Percentiles rank a stretch among this genome's conserved stretches.
These are phyloP conservation scores for Zaprionus taronus DNA, from an alignment of 1,140 invertebrate genomes.

Conservation along the genomic window DNA sequence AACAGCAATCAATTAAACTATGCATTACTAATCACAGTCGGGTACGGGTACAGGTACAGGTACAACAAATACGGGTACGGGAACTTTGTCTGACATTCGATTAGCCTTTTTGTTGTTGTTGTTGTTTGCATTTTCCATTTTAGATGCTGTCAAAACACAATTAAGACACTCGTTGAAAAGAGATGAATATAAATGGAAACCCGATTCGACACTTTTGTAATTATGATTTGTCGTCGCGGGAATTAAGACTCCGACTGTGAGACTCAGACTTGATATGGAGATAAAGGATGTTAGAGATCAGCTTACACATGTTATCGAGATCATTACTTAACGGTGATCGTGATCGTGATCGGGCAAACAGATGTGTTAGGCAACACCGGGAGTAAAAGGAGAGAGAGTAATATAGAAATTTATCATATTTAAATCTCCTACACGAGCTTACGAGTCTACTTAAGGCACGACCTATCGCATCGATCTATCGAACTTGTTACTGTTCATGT, in stretches of 20 bases:
- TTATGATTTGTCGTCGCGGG: constrained; percentile 1
- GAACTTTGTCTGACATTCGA: not conserved
- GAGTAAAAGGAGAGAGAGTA: not conserved
- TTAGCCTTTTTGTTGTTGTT: not conserved
- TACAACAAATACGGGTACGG: not conserved
- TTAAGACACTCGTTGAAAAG: not conserved
- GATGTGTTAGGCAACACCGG: not conserved
- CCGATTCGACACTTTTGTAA: constrained; percentile 2
- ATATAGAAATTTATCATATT: not conserved
- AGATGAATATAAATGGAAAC: constrained; percentile 4
- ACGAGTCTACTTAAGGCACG: not conserved
- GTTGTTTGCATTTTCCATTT: not conserved
- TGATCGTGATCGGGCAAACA: not conserved
- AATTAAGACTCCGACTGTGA: not conserved
- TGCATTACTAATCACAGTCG: not conserved
- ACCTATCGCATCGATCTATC: not conserved
- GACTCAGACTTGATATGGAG: not conserved
- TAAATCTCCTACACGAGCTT: not conserved
- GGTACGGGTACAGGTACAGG: not conserved
- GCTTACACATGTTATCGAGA: not conserved
- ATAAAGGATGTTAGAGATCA: constrained; percentile 4
- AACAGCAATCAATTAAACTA: constrained; percentile 5
- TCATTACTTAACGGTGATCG: not conserved
- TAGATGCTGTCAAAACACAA: not conserved
- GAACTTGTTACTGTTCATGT: not conserved